Base-by-base conservation (phyloP, 2,797 vertebrate genomes). In the Cyclopterus lumpus region DNA sequence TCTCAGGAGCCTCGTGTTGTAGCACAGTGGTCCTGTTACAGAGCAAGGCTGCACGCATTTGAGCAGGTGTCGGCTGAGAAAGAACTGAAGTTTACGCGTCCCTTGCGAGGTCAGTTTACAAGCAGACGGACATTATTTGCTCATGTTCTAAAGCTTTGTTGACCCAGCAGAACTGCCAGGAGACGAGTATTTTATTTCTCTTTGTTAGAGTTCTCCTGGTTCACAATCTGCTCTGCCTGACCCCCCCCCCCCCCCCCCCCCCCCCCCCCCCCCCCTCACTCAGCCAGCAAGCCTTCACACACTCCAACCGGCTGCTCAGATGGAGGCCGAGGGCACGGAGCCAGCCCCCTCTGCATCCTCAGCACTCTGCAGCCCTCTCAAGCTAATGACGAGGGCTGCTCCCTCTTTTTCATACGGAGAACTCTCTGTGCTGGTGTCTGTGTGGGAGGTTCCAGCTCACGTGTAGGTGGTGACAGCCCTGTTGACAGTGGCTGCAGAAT, bases 321-420 rank as follows among this genome's bases (percentile, higher is more conserved):
- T 48, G 73, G 68, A 86, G 77, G 74, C 77, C 67, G 75, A 85
- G 79, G 83, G 71, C 82, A 66, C 28, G 1, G 26, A 66, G 82
- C 82, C 84, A 87, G 78, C 57, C 18, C 15, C 64, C 76, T 75
- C 70, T 80, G 76, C 73, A 65, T 80, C 79, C 81, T 84, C 74
- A 78, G 77, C 77, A 75, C 74, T 84, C 76, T 83, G 71, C 74
- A 75, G 78, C 74, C 60, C 76, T 87, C 80, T 85, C 73, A 70
- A 69, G 74, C 67, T 87, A 88, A 90, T 84, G 75, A 90, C 48
- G 26, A 77, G 65, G 75, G 65, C 82, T 80, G 81, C 79, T 87
- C 63, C 67, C 65, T 67, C 80, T 81, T 79, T 80, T 68, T 89
- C 83, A 82, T 53, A 67, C 6, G 24, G 69, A 81, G 44, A 82